Evolutionary conservation across 2,113 vertebrate species (phyloP).

Genomic region (Perca schrenkii): DNA sequence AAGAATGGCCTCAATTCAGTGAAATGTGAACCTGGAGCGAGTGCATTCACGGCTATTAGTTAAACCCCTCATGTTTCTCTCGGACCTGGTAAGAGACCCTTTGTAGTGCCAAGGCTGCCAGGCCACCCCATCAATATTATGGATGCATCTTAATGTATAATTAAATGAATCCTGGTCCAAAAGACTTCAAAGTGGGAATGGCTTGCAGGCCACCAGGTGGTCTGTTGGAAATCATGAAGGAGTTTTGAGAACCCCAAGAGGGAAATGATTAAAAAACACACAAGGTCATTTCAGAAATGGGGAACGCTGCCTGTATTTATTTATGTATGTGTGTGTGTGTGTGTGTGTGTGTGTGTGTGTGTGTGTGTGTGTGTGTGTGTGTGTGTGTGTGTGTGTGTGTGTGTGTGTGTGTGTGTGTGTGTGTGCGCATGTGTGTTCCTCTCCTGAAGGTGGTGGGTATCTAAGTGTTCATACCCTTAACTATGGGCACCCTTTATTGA

Average conservation of each 20-base stretch:
- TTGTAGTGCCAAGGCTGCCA: conserved; percentile 76
- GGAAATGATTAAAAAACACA: conserved; percentile 76
- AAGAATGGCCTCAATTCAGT: conserved; percentile 75
- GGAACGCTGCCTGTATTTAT: conserved; percentile 45
- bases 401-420: conserved; percentile 24
- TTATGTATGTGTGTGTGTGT: conserved; percentile 21
- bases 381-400: conserved; percentile 34
- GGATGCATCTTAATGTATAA: conserved; percentile 79
- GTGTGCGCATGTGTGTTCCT: conserved; percentile 21
- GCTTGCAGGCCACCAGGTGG: conserved; percentile 64
- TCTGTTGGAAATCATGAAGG: conserved; percentile 62
- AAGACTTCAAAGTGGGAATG: conserved; percentile 77
- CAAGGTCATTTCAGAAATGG: conserved; percentile 50
- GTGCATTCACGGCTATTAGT: conserved; percentile 64
- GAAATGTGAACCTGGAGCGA: conserved; percentile 72
- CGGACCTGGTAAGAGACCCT: conserved; percentile 66
- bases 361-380: conserved; percentile 24
- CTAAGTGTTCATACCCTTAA: conserved; percentile 34
- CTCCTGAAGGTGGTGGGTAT: conserved; percentile 37
- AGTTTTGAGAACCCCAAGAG: conserved; percentile 56
- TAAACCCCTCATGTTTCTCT: conserved; percentile 62
- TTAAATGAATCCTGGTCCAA: conserved; percentile 77
- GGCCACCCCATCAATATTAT: conserved; percentile 78
- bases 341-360: conserved; percentile 28
- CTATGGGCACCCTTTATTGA: conserved; percentile 8